These are phyloP conservation scores for Platynereis dumerilii DNA, from an alignment of 2,888 invertebrate genomes.

Conservation along the genomic window DNA sequence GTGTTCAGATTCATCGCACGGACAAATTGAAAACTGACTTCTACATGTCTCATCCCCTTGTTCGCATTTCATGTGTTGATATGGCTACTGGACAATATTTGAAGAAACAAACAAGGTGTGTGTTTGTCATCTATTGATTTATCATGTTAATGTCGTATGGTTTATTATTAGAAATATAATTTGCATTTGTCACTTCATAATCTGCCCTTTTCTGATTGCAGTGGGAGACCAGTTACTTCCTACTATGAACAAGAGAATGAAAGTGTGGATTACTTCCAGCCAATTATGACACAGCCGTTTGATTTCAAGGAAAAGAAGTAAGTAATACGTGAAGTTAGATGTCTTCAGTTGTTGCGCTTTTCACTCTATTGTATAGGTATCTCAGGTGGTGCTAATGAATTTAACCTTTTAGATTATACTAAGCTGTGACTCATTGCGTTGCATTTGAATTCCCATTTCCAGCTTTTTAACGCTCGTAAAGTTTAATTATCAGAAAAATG, in stretches of 20 bases:
- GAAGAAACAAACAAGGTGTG: constrained; percentile 64
- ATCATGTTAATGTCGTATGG: too few species aligned
- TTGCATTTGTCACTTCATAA: background rate
- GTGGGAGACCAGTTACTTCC: constrained; percentile 64
- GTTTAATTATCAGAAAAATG: too few species aligned
- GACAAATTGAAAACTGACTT: constrained; percentile 71
- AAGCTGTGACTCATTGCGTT: too few species aligned
- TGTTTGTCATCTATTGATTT: constrained; percentile 2
- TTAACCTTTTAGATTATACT: too few species aligned
- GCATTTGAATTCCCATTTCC: too few species aligned
- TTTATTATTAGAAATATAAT: too few species aligned
- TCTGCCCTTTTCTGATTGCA: constrained; percentile 36
- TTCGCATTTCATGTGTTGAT: constrained; percentile 71
- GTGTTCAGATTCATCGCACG: constrained; percentile 68
- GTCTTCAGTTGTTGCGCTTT: too few species aligned
- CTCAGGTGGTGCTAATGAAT: too few species aligned
- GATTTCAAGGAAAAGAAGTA: constrained; percentile 70
- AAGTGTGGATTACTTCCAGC: constrained; percentile 66
- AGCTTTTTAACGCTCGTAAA: too few species aligned
- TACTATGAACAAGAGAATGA: constrained; percentile 65
- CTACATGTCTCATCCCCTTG: constrained; percentile 70
- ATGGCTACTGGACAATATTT: constrained; percentile 68
- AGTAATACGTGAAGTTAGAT: constrained; percentile 29
- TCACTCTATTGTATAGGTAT: too few species aligned
- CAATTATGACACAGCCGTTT: constrained; percentile 71